These are phyloP conservation scores for Semicossyphus pulcher DNA, from an alignment of 2,113 vertebrate genomes.

Conservation along the genomic window DNA sequence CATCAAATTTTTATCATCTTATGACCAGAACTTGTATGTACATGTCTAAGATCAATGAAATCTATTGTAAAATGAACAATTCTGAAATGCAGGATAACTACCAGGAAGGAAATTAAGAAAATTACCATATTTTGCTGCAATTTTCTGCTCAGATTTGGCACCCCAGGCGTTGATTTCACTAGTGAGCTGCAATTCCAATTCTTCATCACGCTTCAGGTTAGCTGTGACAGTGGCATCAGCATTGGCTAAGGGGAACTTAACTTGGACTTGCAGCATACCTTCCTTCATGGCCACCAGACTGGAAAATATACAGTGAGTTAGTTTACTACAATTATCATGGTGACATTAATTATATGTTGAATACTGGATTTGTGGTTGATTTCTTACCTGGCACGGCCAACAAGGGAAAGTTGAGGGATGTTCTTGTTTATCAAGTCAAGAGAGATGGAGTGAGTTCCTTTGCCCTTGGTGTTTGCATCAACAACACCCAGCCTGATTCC, in stretches of 20 bases:
- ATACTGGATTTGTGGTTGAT: conserved; percentile 6
- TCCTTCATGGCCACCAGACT: conserved; percentile 84
- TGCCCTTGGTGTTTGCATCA: conserved; percentile 78
- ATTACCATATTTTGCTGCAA: conserved; percentile 87
- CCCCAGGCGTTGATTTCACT: conserved; percentile 82
- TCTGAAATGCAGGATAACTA: not conserved
- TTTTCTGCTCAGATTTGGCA: conserved; percentile 82
- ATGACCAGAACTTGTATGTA: no score
- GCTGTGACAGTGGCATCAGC: conserved; percentile 84
- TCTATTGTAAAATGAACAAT: not conserved
- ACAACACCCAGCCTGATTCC: conserved; percentile 86
- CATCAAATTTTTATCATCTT: no score
- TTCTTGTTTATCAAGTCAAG: conserved; percentile 90
- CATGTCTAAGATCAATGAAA: not conserved
- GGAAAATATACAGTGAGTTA: conserved; percentile 37
- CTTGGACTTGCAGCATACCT: conserved; percentile 82
- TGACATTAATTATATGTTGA: not conserved
- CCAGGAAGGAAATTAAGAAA: not conserved
- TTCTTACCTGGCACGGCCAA: conserved; percentile 88
- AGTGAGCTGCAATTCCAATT: conserved; percentile 83
- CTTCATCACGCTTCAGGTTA: conserved; percentile 74
- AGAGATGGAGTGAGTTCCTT: conserved; percentile 83
- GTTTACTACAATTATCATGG: not conserved
- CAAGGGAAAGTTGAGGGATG: conserved; percentile 85
- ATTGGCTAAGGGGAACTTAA: conserved; percentile 86